Conservation (phyloP, 1,140 invertebrate genomes). For the Whitmania pigra region DNA sequence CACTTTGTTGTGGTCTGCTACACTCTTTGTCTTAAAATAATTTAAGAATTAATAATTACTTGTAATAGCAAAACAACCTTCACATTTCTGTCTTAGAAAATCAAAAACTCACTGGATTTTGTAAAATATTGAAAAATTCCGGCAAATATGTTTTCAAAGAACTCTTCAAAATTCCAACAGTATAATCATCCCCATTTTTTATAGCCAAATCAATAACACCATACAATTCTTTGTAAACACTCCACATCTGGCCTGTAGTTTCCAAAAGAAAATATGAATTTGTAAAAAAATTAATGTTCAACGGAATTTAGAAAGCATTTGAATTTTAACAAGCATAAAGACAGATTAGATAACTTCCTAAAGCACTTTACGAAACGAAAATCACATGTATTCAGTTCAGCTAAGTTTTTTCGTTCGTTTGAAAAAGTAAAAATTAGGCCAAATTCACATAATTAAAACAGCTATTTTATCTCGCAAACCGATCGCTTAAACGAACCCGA, state of each 20-base stretch:
- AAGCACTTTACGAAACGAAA: no score
- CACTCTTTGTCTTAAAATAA: constrained; percentile 58
- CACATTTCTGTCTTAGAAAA: not conserved
- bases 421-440: no score
- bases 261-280: constrained; percentile 5
- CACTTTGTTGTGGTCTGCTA: constrained; percentile 62
- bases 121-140: constrained; percentile 71
- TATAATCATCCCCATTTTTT: constrained; percentile 50
- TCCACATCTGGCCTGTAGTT: constrained; percentile 54
- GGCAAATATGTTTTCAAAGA: constrained; percentile 66
- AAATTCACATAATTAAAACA: not conserved
- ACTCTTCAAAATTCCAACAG: constrained; percentile 64
- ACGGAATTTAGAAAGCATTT: no score
- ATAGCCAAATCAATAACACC: constrained; percentile 59
- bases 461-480: not conserved
- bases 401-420: no score
- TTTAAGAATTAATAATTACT: not conserved
- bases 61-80: not conserved
- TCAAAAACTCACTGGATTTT: constrained; percentile 65
- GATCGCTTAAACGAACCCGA: not conserved
- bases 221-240: constrained; percentile 67
- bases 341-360: no score
- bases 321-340: no score
- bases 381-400: no score
- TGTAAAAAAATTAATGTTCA: no score